A percentile compares a stretch with the other conserved stretches of the same genome.
These are phyloP conservation scores for Zoroaster sp. DNA, from an alignment of 53 echinoderm and acorn worm species.

Conservation along the genomic window DNA sequence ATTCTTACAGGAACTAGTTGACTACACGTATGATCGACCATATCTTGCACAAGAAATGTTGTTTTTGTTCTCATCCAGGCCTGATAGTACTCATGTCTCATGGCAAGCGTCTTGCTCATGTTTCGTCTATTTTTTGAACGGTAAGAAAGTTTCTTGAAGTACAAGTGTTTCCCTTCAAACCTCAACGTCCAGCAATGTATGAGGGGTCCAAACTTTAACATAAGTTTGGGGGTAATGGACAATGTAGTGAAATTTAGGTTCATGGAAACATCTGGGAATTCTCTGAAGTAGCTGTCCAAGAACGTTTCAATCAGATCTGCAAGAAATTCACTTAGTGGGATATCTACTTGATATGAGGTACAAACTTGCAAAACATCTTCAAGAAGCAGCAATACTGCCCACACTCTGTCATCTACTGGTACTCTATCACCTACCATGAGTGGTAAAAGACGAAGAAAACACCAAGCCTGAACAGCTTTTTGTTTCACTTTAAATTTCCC, in stretches of 20 bases:
- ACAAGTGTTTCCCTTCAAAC: constrained; percentile 20
- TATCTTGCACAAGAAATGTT: not conserved
- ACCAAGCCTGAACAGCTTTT: too few species aligned
- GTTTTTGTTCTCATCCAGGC: not conserved
- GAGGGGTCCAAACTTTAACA: constrained; percentile 46
- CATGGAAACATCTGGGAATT: constrained; percentile 30
- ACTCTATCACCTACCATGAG: too few species aligned
- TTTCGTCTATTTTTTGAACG: constrained; percentile 12
- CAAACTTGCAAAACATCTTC: too few species aligned
- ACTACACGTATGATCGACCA: constrained; percentile 1
- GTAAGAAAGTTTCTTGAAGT: constrained; percentile 5
- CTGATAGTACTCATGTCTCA: constrained; percentile 18
- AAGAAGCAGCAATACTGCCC: too few species aligned
- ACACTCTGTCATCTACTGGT: too few species aligned
- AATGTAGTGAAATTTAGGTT: constrained; percentile 57
- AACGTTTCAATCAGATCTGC: too few species aligned
- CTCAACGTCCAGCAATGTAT: constrained; percentile 1
- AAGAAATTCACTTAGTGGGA: too few species aligned
- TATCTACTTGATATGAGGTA: too few species aligned
- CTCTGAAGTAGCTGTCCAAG: not conserved
- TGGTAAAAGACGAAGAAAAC: too few species aligned
- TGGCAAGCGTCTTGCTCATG: constrained; percentile 25
- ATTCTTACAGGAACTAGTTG: not conserved
- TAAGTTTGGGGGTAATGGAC: constrained; percentile 48
- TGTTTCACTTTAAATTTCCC: too few species aligned